Evolutionary conservation across 2,797 vertebrate species (phyloP), one percentile per base, ranked within the genome.

Genomic region (Tokudaia tokunoshimensis): DNA sequence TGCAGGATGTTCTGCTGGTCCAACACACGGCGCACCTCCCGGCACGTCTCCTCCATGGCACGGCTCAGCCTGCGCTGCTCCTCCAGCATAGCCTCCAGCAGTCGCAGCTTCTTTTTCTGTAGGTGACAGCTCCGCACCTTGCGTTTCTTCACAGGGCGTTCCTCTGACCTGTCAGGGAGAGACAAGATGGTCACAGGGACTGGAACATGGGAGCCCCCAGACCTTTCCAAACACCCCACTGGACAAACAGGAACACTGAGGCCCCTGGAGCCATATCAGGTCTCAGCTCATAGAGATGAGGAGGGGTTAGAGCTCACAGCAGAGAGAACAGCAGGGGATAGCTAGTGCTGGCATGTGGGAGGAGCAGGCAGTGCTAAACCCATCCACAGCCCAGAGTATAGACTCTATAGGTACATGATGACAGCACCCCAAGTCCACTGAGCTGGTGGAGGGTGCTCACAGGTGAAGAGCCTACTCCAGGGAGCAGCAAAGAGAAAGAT

Each of bases 1-100:
- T 99, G 99, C 83, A 99, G 99, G 94, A 99, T 98, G 98, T 99
- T 99, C 98, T 99, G 99, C 97, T 99, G 99, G 97, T 99, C 99
- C 98, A 99, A 98, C 98, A 99, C 99, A 12, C 99, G 99, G 47
- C 99, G 99, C 34, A 99, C 99, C 98, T 99, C 99, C 55, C 99
- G 98, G 97, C 99, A 99, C 0, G 99, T 99, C 98, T 99, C 99
- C 98, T 99, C 99, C 96, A 99, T 98, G 31, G 99, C 99, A 34
- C 99, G 99, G 94, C 99, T 99, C 91, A 99, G 99, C 98, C 98
- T 99, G 97, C 98, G 99, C 91, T 99, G 99, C 96, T 99, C 99
- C 97, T 99, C 99, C 97, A 99, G 98, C 99, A 99, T 99, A 88
- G 99, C 99, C 97, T 99, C 99, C 99, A 99, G 99, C 94, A 99